Conservation (phyloP, 2,888 invertebrate genomes). For the Dasypolia templi region DNA sequence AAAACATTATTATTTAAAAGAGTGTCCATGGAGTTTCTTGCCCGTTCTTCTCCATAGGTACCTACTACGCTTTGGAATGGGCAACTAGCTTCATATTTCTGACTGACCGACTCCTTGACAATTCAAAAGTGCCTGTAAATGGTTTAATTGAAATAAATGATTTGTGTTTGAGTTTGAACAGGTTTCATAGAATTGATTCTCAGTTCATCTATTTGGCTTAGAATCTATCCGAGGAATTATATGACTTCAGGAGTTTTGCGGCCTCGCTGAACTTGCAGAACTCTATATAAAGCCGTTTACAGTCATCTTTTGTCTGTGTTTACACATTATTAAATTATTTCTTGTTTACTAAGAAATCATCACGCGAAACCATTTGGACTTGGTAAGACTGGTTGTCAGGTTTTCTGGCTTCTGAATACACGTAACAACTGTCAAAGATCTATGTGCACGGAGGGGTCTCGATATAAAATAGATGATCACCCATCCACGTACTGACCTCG, state of each 20-base stretch:
- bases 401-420: background rate
- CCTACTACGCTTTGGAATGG: no score
- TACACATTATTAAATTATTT: background rate
- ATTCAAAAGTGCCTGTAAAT: no score
- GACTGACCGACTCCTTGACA: no score
- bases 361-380: no score
- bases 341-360: background rate
- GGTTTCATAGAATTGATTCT: constrained; percentile 6
- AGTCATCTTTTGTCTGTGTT: background rate
- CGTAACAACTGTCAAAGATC: no score
- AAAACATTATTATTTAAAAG: no score
- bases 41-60: no score
- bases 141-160: no score
- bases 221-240: constrained; percentile 22
- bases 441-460: no score
- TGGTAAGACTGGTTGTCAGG: background rate
- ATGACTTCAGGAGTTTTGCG: constrained; percentile 4
- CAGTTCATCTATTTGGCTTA: background rate
- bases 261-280: background rate
- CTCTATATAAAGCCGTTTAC: background rate
- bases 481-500: background rate
- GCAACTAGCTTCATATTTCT: no score
- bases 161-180: no score
- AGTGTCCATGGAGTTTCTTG: no score
- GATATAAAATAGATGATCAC: background rate